These are phyloP conservation scores for Lasioglossum albipes DNA, from an alignment of 1,140 invertebrate species.

Conservation along the genomic window DNA sequence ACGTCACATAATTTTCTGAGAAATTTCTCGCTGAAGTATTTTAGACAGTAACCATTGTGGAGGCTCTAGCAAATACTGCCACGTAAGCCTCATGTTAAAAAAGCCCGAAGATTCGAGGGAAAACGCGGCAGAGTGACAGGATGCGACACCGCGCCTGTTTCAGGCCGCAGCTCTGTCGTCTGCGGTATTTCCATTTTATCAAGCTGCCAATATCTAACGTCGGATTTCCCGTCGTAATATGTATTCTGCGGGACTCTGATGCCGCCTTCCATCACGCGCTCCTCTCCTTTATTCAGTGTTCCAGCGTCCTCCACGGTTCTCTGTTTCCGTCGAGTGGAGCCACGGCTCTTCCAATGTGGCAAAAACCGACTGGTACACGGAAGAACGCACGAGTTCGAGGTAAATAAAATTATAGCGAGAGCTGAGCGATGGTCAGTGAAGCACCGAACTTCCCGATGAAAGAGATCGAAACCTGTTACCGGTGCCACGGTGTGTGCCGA, in stretches of 20 bases:
- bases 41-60: no score
- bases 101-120: background rate
- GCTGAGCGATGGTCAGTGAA: conserved; percentile 24
- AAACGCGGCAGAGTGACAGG: background rate
- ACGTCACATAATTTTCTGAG: no score
- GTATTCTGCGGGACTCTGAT: conserved; percentile 26
- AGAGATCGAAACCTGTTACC: background rate
- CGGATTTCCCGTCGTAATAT: conserved; percentile 54
- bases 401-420: conserved; percentile 38
- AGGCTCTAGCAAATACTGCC: no score
- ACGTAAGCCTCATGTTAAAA: no score
- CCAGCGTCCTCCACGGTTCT: background rate
- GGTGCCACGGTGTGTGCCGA: background rate
- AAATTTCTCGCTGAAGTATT: no score
- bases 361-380: background rate
- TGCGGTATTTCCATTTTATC: conserved; percentile 62
- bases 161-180: conserved; percentile 22
- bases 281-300: conserved; percentile 11
- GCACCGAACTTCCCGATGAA: background rate
- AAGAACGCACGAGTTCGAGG: background rate
- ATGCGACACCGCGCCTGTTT: background rate
- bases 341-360: background rate
- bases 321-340: background rate
- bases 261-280: background rate
- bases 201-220: conserved; percentile 54